These are phyloP conservation scores for Patella pellucida DNA, from an alignment of 2,888 invertebrate species.

Conservation along the genomic window DNA sequence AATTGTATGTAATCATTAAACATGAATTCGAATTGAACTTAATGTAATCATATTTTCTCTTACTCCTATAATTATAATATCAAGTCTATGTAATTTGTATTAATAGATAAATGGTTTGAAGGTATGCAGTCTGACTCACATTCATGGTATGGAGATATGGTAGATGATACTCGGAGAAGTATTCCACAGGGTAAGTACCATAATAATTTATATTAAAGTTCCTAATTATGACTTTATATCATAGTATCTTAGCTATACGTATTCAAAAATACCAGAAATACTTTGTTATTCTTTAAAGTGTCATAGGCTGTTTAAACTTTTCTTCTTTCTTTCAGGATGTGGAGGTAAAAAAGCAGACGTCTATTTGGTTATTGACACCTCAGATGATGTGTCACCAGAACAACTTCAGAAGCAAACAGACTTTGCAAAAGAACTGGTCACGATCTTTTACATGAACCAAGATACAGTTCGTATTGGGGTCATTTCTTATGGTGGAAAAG, in stretches of 20 bases:
- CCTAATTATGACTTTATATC: neutral
- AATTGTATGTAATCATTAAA: too few relatives aligned
- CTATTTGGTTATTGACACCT: constrained; percentile 37
- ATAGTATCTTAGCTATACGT: neutral
- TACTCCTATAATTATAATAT: too few relatives aligned
- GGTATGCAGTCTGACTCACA: neutral
- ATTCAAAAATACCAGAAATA: too few relatives aligned
- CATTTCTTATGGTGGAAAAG: constrained; percentile 25
- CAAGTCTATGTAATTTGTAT: too few relatives aligned
- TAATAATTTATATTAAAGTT: neutral
- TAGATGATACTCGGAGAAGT: neutral
- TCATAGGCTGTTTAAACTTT: neutral
- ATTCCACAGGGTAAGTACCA: neutral
- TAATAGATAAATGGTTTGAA: neutral
- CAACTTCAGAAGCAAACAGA: constrained; percentile 24
- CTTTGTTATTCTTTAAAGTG: neutral
- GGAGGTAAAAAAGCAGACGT: constrained; percentile 35
- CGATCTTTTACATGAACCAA: constrained; percentile 23
- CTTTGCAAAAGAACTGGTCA: constrained; percentile 29
- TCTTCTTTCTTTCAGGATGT: constrained; percentile 23
- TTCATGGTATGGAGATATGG: neutral
- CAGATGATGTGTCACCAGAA: constrained; percentile 21
- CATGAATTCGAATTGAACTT: too few relatives aligned
- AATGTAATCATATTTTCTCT: too few relatives aligned
- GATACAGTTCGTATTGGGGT: constrained; percentile 28